Base-by-base conservation (phyloP, 2,113 vertebrate genomes). In the Pelmatolapia mariae region DNA sequence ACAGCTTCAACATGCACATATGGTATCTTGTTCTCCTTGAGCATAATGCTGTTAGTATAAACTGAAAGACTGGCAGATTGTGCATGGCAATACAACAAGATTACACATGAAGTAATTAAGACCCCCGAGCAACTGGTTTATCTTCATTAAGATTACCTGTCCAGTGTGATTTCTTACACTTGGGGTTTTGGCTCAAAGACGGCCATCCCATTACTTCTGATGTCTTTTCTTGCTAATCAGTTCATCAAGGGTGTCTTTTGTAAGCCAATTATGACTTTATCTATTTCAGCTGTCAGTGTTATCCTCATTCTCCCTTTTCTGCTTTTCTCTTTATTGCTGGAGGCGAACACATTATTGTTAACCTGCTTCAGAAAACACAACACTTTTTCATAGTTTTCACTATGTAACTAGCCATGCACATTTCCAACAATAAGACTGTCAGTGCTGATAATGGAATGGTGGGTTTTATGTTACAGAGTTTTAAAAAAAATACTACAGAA, bases 141-240 rank as follows among this genome's bases (percentile, higher is more conserved):
- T 95, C 93, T 94, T 93, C 81, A 87, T 93, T 93, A 86, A 86
- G 81, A 87, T 90, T 81, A 93, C 84, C 89, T 93, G 92, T 92
- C 89, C 59, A 11, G 7, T 19, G 78, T 76, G 79, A 78, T 91
- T 91, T 89, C 86, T 91, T 83, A 45, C 53, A 26, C 81, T 40
- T 36, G 86, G 47, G 50, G 86, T 66, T 87, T 89, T 87, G 78
- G 61, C 59, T 89, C 78, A 45, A 86, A 73, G 45, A 80, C 83
- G 59, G 84, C 89, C 61, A 53, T 40, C 2, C 18, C 24, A 84
- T 95, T 81, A 93, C 87, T 86, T 92, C 80, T 18, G 19, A 87
- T 89, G 91, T 92, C 87, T 86, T 86, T 93, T 93, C 66, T 88
- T 40, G 80, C 56, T 76, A 71, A 95, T 90, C 50, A 82, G 54